Base-by-base conservation (phyloP, 2,888 invertebrate genomes). In the Phorcus lineatus region DNA sequence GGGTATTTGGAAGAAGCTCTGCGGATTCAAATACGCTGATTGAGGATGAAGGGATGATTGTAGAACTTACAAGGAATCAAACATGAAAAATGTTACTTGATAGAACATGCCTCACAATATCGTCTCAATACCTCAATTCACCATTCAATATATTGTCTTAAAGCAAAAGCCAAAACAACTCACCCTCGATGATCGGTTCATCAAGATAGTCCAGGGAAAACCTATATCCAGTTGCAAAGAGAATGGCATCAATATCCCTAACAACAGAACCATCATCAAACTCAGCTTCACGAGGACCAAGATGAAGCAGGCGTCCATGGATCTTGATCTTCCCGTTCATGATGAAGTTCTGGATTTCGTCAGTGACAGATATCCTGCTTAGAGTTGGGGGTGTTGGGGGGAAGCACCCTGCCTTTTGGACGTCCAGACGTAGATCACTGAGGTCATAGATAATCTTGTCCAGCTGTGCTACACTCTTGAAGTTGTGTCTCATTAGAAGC, bases 271-370 rank as follows among this genome's bases (percentile, higher is more conserved):
- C 91, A 67, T 91, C 92, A 16, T 88, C 86, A 85, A 93, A 93
- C 9, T 86, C 78, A 9, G 91, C 91, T 3, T 84, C 84, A 52
- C 81, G 80, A 22, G 87, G 87, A 9, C 85, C 83, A 82, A 93
- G 91, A 17, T 83, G 74, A 19, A 82, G 78, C 6, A 93, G 86
- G 40, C 91, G 86, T 55, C 90, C 90, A 83, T 90, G 90, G 17
- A 93, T 87, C 70, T 82, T 80, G 11, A 93, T 86, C n/a, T 86
- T 85, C n/a, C 93, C 93, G 16, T 90, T 91, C 81, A 92, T 90
- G 57, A 94, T 93, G 57, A 93, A 88, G 81, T 92, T 92, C 3
- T 93, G 93, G 4, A 94, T 87, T 53, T 93, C 93, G 86, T 94
- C 94, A 82, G 93, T 93, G 57, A 94, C 91, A 28, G 36, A 17